Percentiles rank a stretch among this genome's conserved stretches.
Evolutionary conservation across 2,888 invertebrate species (phyloP).

Genomic region (Yponomeuta plumbellus): DNA sequence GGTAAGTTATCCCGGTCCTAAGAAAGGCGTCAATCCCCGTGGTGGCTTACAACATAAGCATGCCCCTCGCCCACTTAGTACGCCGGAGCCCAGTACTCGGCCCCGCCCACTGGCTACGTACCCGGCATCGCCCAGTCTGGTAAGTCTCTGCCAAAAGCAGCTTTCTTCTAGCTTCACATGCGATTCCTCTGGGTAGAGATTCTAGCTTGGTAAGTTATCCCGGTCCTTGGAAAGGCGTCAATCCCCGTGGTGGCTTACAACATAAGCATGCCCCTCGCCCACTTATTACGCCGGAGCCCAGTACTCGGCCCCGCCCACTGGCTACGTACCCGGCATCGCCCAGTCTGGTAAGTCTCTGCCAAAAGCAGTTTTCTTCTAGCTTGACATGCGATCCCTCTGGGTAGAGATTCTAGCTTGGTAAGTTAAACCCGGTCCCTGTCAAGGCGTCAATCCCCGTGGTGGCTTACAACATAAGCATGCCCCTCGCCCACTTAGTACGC

Average conservation of each 20-base stretch:
- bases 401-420: too few species aligned
- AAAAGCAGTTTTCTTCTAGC: neutral
- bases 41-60: slow-evolving; percentile 60
- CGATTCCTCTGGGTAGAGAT: too few species aligned
- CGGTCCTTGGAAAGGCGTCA: too few species aligned
- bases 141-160: slow-evolving; percentile 22
- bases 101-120: slow-evolving; percentile 19
- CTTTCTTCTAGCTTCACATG: too few species aligned
- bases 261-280: slow-evolving; percentile 71
- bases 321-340: slow-evolving; percentile 14
- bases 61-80: slow-evolving; percentile 72
- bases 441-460: slow-evolving; percentile 32
- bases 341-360: slow-evolving; percentile 33
- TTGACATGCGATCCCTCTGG: too few species aligned
- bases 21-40: slow-evolving; percentile 25
- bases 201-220: too few species aligned
- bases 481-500: slow-evolving; percentile 68
- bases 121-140: slow-evolving; percentile 30
- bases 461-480: slow-evolving; percentile 63
- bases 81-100: slow-evolving; percentile 36
- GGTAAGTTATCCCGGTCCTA: too few species aligned
- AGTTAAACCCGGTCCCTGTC: too few species aligned
- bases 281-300: slow-evolving; percentile 49
- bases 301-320: slow-evolving; percentile 29
- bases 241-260: slow-evolving; percentile 48